Base-by-base conservation (phyloP, 2,113 vertebrate species). In the Oophaga pumilio region DNA sequence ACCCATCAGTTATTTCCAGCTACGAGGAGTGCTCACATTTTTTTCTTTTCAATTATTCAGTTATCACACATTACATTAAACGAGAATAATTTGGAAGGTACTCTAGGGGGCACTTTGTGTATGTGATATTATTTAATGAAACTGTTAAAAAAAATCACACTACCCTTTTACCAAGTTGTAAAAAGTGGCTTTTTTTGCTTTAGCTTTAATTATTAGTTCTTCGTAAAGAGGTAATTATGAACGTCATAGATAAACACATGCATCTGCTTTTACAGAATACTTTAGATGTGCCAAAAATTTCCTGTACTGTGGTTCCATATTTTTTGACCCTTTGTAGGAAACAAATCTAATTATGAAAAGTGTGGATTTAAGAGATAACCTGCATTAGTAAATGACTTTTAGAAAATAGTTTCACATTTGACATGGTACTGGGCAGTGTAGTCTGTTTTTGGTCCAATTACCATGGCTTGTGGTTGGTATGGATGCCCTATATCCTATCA, bases 31-130 rank as follows among this genome's bases (percentile, higher is more conserved):
- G 28, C n/a, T 53, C 22, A 78, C 52, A 78, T 12, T n/a, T 50
- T 28, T 56, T 77, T 56, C 4, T 17, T 57, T 78, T 60, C 33
- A 59, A 50, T 52, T 68, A 52, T 82, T 22, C 49, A 52, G 4
- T 12, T 6, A 28, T 26, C 49, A 69, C 8, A 68, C 11, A 26
- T 26, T 52, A 10, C 11, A 4, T 22, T 22, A 22, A 60, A 62
- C 11, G 4, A 49, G 28, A 52, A 69, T 52, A 11, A 83, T 13
- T 50, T 53, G 14, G 26, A 50, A 17, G 14, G 2, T 83, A 69
- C 81, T 68, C 43, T 69, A 69, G 43, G 81, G 81, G 57, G 64
- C 64, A 83, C 81, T 69, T 83, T 53, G 8, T 10, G 33, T 53
- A 69, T 83, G 50, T 80, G 49, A 83, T 69, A 83, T 68, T 4